Evolutionary conservation across 2,888 invertebrate species (phyloP), one percentile per base, ranked within the genome.

Genomic region (Polydrusus tereticollis): DNA sequence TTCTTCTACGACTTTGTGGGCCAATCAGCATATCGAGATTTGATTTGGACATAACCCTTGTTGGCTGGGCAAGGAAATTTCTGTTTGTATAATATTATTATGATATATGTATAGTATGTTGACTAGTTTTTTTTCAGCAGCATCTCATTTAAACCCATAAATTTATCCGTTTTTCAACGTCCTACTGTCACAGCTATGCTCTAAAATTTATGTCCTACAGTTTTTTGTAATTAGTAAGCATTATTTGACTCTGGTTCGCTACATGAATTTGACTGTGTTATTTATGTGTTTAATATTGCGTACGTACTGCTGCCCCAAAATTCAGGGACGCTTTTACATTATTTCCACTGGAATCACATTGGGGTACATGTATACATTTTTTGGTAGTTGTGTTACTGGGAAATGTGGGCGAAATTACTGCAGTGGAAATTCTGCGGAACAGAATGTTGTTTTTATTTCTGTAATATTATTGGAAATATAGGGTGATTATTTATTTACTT

Each of bases 131-230:
- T 45, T 50, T 50, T 50, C 5, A n/a, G 29, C 29, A 29, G 8
- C 52, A 23, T 5, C 18, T 1, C 29, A 55, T 55, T 47, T 55
- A 7, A 29, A 29, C 14, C 23, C 52, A 26, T 29, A 29, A 55
- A 55, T 29, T 29, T 55, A n/a, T n/a, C n/a, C n/a, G n/a, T 6
- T 55, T 55, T 55, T 55, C 29, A 55, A 14, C 38, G 29, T 38
- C 38, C 10, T 8, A 18, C 16, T 58, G 59, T 59, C 59, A 43
- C 43, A 59, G 78, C 76, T 74, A 68, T 62, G 20, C 72, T 75
- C 71, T 67, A 69, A 76, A 78, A 78, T 78, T 78, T 78, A 78
- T 75, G 77, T 75, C 69, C 60, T 76, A 77, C 77, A 76, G 73
- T 73, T 74, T 77, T 78, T 77, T 74, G 76, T 78, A 77, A 78